Evolutionary conservation across 1,140 invertebrate genomes (phyloP).

Genomic region (Thaumetopoea pityocampa): DNA sequence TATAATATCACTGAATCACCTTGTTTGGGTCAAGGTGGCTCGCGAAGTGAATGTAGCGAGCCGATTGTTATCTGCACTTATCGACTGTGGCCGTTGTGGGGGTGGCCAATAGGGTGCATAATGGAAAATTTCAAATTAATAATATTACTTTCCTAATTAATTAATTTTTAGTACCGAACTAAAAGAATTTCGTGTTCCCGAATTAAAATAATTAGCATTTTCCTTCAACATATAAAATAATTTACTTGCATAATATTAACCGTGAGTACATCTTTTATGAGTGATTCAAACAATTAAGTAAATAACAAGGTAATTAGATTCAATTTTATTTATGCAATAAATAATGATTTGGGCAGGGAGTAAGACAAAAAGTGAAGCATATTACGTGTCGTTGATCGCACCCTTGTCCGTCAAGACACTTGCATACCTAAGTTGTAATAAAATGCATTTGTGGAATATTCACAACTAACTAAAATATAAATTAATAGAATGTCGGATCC

Average conservation of each 20-base stretch:
- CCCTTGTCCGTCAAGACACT: too few relatives aligned
- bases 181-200: too few relatives aligned
- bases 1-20: conserved; percentile 69
- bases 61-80: conserved; percentile 39
- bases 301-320: conserved; percentile 1
- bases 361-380: not conserved
- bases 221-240: not conserved
- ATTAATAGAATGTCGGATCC: too few relatives aligned
- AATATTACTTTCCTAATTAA: not conserved
- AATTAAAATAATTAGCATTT: not conserved
- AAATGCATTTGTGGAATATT: not conserved
- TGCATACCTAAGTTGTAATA: too few relatives aligned
- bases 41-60: conserved; percentile 64
- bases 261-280: too few relatives aligned
- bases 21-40: conserved; percentile 66
- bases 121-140: conserved; percentile 7
- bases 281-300: not conserved
- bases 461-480: conserved; percentile 1
- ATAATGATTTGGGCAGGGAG: not conserved
- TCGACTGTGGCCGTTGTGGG: conserved; percentile 27
- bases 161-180: too few relatives aligned
- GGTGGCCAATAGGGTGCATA: conserved; percentile 2
- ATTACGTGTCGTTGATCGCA: too few relatives aligned
- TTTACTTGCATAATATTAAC: too few relatives aligned
- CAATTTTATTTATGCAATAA: not conserved